Conservation (phyloP, 92 coral and sea anemone genomes). For the Isaurus tuberculatus region DNA sequence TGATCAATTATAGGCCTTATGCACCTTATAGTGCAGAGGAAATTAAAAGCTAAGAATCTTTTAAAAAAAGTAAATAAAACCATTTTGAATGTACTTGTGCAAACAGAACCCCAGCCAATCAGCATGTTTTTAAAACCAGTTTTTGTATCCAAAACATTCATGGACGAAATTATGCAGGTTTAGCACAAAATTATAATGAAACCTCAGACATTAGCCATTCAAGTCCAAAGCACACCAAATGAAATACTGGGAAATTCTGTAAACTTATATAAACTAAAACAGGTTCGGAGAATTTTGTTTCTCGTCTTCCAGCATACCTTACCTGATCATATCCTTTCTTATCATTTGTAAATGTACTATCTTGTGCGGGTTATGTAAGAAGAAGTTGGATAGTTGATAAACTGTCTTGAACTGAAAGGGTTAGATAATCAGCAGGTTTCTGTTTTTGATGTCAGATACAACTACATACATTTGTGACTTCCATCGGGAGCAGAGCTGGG, state of each 20-base stretch:
- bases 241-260: neutral
- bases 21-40: neutral
- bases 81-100: neutral
- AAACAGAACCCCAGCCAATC: neutral
- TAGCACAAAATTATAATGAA: neutral
- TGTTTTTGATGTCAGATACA: neutral
- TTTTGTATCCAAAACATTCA: neutral
- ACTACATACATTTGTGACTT: constrained; percentile 56
- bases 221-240: neutral
- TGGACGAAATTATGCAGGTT: neutral
- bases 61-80: neutral
- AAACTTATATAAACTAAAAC: neutral
- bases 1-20: neutral
- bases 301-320: neutral
- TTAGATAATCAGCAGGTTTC: too few relatives aligned
- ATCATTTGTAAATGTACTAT: too few relatives aligned
- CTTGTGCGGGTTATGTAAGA: neutral
- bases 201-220: neutral
- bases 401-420: too few relatives aligned
- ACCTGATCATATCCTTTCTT: neutral
- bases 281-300: neutral
- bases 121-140: neutral
- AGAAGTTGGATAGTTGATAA: neutral
- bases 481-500: constrained; percentile 59
- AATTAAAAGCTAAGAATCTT: neutral